A percentile compares a stretch with the other conserved stretches of the same genome.
Conservation (phyloP, 2,113 vertebrate species). For the Phrynosoma blainvillii region DNA sequence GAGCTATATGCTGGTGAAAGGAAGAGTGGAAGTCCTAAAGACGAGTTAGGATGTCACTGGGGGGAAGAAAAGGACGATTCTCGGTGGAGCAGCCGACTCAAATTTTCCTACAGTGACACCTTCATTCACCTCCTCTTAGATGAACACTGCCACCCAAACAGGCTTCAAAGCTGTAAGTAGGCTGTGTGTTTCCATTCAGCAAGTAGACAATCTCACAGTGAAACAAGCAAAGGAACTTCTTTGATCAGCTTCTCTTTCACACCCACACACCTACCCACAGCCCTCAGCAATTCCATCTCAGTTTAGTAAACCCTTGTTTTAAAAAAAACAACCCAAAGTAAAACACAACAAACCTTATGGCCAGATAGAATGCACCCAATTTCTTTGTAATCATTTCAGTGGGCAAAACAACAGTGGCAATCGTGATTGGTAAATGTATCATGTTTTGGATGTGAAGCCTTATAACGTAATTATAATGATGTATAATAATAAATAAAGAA, state of each 20-base stretch:
- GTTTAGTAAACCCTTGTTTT: constrained; percentile 69
- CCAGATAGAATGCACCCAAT: constrained; percentile 30
- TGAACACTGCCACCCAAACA: constrained; percentile 79
- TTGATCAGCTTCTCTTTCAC: background rate
- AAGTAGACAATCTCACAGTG: constrained; percentile 11
- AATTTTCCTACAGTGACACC: constrained; percentile 85
- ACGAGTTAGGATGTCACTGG: constrained; percentile 62
- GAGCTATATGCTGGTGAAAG: constrained; percentile 84
- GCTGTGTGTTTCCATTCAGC: constrained; percentile 44
- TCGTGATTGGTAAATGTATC: constrained; percentile 28
- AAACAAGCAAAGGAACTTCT: constrained; percentile 29
- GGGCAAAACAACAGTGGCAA: constrained; percentile 35
- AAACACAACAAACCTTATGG: constrained; percentile 37
- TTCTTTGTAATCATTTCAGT: constrained; percentile 51
- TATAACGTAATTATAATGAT: constrained; percentile 40
- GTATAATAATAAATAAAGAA: constrained; percentile 72
- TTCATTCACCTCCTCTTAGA: constrained; percentile 85
- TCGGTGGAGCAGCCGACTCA: constrained; percentile 72
- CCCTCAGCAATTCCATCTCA: constrained; percentile 47
- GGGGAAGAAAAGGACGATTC: constrained; percentile 60
- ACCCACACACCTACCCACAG: constrained; percentile 41
- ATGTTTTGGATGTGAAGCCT: constrained; percentile 49
- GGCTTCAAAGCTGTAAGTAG: constrained; percentile 82
- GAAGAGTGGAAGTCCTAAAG: constrained; percentile 52
- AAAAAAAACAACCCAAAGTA: constrained; percentile 33